A percentile compares a stretch with the other conserved stretches of the same genome.
phyloP scores from a whole-genome alignment of 1,140 invertebrate genomes.

The Heliconius nattereri region DNA sequence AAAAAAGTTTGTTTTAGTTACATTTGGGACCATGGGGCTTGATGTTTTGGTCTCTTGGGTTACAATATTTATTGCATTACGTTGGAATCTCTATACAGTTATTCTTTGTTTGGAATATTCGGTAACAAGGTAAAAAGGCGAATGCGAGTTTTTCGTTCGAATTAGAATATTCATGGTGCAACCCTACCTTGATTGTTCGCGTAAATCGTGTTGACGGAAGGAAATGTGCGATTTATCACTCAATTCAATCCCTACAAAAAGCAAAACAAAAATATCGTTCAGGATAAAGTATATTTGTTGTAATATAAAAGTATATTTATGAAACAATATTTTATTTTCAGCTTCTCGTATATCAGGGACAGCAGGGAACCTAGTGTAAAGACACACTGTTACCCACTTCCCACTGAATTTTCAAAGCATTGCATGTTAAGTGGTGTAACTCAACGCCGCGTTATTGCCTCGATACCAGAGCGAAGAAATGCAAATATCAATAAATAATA shows the following conservation, averaged over 20 bases:
- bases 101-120: not conserved
- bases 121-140: not conserved
- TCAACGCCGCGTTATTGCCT: too few species aligned
- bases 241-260: not conserved
- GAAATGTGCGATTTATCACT: slow-evolving; percentile 1
- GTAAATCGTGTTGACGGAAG: slow-evolving; percentile 29
- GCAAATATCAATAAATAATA: too few species aligned
- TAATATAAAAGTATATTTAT: not conserved
- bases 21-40: slow-evolving; percentile 24
- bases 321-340: too few species aligned
- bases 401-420: too few species aligned
- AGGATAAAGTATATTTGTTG: not conserved
- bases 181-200: slow-evolving; percentile 13
- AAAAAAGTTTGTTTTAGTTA: slow-evolving; percentile 26
- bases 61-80: slow-evolving; percentile 27
- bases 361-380: too few species aligned
- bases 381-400: too few species aligned
- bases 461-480: too few species aligned
- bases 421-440: too few species aligned
- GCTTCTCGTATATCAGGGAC: too few species aligned
- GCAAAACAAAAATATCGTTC: not conserved
- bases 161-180: slow-evolving; percentile 25
- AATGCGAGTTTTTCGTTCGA: slow-evolving; percentile 13
- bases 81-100: not conserved
- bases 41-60: slow-evolving; percentile 22